Base-by-base conservation (phyloP, 2,888 invertebrate genomes). In the Tinea pellionella region DNA sequence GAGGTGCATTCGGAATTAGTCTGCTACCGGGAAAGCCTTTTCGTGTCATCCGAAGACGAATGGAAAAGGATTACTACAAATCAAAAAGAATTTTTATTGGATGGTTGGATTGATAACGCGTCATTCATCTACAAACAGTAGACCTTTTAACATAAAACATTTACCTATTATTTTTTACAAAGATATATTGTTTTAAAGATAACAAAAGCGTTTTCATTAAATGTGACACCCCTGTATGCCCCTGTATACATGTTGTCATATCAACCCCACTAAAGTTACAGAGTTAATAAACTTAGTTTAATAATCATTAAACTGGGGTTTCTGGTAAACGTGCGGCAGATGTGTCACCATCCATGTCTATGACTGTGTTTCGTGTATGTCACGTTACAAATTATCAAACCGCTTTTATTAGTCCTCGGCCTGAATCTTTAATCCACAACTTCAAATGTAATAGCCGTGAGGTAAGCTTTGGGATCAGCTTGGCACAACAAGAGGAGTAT, bases 1-100 rank as follows among this genome's bases (percentile, higher is more conserved):
- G 78, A 85, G 85, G 84, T 87, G 86, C 87, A 87, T 87, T 85
- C 78, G 76, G 76, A 86, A 87, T 87, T 85, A 86, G 84, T 77
- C 73, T 72, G 75, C 74, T 74, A 71, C 70, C 77, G 77, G 73
- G 73, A 85, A 75, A 85, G 85, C 84, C 73, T 86, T 87, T 85
- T 73, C 84, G 76, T 86, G 85, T 86, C 81, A 81, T 66, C 30
- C 74, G 67, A 73, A 79, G 78, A 80, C 75, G 81, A 80, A 80
- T 79, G 77, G 77, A 80, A 86, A 85, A 83, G 81, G 83, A 83
- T 85, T 84, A 86, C 78, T 80, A 79, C 79, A 77, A 80, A 67
- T 24, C 53, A 53, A 53, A 18, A 18, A 53, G 53, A 53, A 12
- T 69, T 53, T 53, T 53, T 47, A 47, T 47, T 47, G 8, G 47